Percentiles rank a stretch among this genome's conserved stretches.
Conservation (phyloP, 2,113 vertebrate species). For the Austrofundulus limnaeus region DNA sequence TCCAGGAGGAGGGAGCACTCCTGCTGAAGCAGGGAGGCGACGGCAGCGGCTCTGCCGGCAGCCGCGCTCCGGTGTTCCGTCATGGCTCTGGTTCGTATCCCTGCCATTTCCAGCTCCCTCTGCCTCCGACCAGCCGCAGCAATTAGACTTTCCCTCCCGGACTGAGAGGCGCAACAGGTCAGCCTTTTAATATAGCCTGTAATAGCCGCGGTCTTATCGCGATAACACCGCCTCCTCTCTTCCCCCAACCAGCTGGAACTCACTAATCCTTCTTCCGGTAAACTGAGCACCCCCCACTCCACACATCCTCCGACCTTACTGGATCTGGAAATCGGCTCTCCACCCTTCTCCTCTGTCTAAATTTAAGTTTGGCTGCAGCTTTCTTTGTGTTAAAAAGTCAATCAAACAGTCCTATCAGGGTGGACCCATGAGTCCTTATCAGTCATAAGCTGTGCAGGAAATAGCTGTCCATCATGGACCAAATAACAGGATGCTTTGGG, state of each 20-base stretch:
- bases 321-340: slow-evolving; percentile 39
- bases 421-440: neutral
- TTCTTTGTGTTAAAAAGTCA: neutral
- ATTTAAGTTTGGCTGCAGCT: neutral
- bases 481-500: too few species aligned
- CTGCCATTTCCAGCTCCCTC: slow-evolving; percentile 35
- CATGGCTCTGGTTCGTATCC: slow-evolving; percentile 35
- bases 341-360: slow-evolving; percentile 55
- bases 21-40: slow-evolving; percentile 66
- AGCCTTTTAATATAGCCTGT: neutral
- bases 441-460: neutral
- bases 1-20: slow-evolving; percentile 69
- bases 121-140: too few species aligned
- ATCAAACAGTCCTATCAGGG: neutral
- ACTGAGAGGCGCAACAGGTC: slow-evolving; percentile 15
- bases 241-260: too few species aligned
- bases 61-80: slow-evolving; percentile 25
- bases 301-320: slow-evolving; percentile 5
- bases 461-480: neutral
- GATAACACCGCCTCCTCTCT: neutral
- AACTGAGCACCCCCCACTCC: neutral
- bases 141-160: too few species aligned
- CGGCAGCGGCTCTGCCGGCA: slow-evolving; percentile 32
- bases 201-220: slow-evolving; percentile 17
- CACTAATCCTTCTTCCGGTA: slow-evolving; percentile 6